Percentiles rank a stretch among this genome's conserved stretches.
phyloP scores from a whole-genome alignment of 2,113 vertebrate species.

The Cryptomyrus ogoouensis region DNA sequence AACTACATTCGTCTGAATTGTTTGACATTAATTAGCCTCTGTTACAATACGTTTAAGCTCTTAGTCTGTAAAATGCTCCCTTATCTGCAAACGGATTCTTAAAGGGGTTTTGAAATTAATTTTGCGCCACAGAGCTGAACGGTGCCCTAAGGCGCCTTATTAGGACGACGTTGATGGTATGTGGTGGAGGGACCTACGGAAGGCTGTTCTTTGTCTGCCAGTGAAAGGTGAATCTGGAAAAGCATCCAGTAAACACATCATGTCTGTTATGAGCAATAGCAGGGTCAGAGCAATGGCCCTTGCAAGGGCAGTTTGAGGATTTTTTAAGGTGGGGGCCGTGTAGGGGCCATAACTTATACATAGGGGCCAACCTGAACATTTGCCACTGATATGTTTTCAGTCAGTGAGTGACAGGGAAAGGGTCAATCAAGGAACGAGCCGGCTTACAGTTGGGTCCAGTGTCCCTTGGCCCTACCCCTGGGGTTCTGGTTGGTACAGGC shows the following conservation, averaged over 20 bases:
- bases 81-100: slow-evolving; percentile 4
- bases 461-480: not conserved
- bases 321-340: not conserved
- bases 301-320: not conserved
- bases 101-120: not conserved
- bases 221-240: not conserved
- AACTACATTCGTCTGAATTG: not conserved
- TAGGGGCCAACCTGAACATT: not conserved
- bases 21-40: slow-evolving; percentile 12
- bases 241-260: not conserved
- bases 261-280: not conserved
- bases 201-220: not conserved
- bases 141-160: not conserved
- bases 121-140: not conserved
- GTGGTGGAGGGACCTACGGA: not conserved
- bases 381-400: not conserved
- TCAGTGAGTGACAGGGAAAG: not conserved
- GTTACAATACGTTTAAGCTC: slow-evolving; percentile 1
- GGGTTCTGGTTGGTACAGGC: not conserved
- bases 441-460: not conserved
- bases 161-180: not conserved
- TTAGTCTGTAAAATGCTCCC: not conserved
- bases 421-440: not conserved
- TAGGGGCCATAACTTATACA: not conserved
- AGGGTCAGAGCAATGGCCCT: not conserved